phyloP scores from a whole-genome alignment of 2,797 vertebrate species.

The Zenarchopterus dispar region DNA sequence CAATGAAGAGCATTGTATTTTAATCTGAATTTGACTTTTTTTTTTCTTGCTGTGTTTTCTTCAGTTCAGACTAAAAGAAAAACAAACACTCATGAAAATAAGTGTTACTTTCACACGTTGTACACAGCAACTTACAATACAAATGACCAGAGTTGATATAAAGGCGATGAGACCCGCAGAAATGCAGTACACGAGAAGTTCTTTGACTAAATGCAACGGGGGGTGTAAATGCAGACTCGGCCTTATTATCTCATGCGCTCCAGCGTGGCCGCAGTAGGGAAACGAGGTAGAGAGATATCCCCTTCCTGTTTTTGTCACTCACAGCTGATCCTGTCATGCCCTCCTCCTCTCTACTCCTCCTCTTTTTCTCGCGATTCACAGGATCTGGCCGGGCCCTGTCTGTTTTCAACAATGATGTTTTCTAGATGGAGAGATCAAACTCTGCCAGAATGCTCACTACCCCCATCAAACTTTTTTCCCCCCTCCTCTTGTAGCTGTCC shows the following conservation, averaged over 20 bases:
- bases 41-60: not conserved
- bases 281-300: slow-evolving; percentile 80
- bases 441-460: slow-evolving; percentile 45
- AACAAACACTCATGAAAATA: not conserved
- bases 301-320: slow-evolving; percentile 86
- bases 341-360: slow-evolving; percentile 66
- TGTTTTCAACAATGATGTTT: slow-evolving; percentile 71
- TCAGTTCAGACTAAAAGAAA: not conserved
- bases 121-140: not conserved
- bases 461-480: no score
- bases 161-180: not conserved
- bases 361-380: slow-evolving; percentile 63
- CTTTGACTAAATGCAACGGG: slow-evolving; percentile 28
- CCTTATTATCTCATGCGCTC: slow-evolving; percentile 64
- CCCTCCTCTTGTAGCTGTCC: slow-evolving; percentile 19
- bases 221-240: slow-evolving; percentile 20
- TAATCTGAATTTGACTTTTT: not conserved
- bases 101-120: not conserved
- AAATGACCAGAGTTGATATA: not conserved
- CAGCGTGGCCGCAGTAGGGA: slow-evolving; percentile 72
- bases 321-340: slow-evolving; percentile 78
- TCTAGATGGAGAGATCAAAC: slow-evolving; percentile 54
- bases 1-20: not conserved
- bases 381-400: slow-evolving; percentile 57
- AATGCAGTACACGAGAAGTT: slow-evolving; percentile 3